phyloP scores from a whole-genome alignment of 2,888 invertebrate genomes.

The Tortricodes alternella region DNA sequence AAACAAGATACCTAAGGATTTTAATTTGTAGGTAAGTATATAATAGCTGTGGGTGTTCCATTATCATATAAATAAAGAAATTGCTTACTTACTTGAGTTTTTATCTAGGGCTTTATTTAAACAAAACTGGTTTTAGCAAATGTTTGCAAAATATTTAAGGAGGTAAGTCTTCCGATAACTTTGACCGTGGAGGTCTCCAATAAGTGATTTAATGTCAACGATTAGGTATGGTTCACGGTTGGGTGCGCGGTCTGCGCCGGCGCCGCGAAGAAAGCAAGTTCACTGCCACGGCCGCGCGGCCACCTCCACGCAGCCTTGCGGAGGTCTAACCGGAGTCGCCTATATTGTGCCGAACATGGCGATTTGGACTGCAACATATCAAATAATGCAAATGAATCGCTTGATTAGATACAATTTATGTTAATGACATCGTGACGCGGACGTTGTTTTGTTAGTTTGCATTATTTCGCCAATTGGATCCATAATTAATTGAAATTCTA shows the following conservation, averaged over 20 bases:
- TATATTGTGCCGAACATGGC: neutral
- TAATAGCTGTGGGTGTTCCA: too few relatives aligned
- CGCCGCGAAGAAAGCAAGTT: constrained; percentile 77
- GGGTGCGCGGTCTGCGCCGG: constrained; percentile 50
- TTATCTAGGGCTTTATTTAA: too few relatives aligned
- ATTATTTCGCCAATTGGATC: too few relatives aligned
- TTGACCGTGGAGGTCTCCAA: constrained; percentile 24
- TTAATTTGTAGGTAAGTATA: too few relatives aligned
- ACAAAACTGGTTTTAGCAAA: too few relatives aligned
- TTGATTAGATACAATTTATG: neutral
- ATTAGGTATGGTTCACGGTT: constrained; percentile 56
- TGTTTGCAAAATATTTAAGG: neutral
- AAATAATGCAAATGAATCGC: neutral
- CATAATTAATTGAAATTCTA: too few relatives aligned
- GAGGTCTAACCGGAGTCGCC: constrained; percentile 32
- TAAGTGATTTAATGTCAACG: constrained; percentile 29
- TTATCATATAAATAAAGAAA: too few relatives aligned
- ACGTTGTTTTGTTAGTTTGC: too few relatives aligned
- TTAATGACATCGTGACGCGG: too few relatives aligned
- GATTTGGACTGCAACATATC: constrained; percentile 7
- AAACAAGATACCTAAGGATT: too few relatives aligned
- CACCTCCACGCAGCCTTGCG: constrained; percentile 60
- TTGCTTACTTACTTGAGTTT: too few relatives aligned
- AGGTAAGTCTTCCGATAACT: constrained; percentile 3
- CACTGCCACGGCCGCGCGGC: constrained; percentile 80